Conservation (phyloP, 2,797 vertebrate species). For the Glossophaga mutica region DNA sequence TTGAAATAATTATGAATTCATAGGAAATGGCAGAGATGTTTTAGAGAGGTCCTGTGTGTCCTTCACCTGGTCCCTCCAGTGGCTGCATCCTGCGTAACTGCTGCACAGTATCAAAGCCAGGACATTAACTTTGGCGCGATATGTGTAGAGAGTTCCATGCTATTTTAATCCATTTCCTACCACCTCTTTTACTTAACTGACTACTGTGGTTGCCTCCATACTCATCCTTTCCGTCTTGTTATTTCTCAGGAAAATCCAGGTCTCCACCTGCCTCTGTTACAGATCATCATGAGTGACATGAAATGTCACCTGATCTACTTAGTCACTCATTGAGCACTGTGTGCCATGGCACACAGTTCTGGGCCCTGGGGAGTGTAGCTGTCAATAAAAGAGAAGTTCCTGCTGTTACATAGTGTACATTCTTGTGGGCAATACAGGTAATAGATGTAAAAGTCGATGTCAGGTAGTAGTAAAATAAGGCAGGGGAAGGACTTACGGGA, state of each 20-base stretch:
- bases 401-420: background rate
- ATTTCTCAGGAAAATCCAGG: background rate
- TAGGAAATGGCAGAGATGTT: background rate
- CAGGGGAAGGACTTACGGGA: background rate
- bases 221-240: background rate
- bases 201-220: background rate
- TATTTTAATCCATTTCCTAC: background rate
- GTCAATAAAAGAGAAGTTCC: background rate
- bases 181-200: background rate
- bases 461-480: background rate
- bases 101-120: background rate
- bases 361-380: background rate
- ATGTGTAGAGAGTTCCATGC: background rate
- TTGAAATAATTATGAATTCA: background rate
- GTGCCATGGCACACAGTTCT: background rate
- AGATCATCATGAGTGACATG: background rate
- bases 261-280: background rate
- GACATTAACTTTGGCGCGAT: background rate
- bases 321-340: background rate
- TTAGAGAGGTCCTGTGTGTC: background rate
- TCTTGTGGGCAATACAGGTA: background rate
- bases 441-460: background rate
- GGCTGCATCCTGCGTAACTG: background rate
- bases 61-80: background rate
- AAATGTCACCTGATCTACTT: constrained; percentile 10